A percentile compares a stretch with the other conserved stretches of the same genome.
Conservation (phyloP, 2,888 invertebrate species). For the Apamea sordens region DNA sequence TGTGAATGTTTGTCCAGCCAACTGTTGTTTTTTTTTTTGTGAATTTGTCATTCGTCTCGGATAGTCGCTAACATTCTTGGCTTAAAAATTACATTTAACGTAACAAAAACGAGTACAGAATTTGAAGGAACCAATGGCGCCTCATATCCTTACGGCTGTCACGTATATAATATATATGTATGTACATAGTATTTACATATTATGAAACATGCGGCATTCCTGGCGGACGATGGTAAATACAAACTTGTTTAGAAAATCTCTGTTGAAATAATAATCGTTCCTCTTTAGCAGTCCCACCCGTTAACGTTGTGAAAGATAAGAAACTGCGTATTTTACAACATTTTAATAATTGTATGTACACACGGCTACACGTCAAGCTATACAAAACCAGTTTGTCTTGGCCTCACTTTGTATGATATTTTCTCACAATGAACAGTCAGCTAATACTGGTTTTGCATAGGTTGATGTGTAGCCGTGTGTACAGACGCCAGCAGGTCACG, state of each 20-base stretch:
- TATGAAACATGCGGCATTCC: constrained; percentile 44
- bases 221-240: constrained; percentile 21
- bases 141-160: constrained; percentile 5
- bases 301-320: constrained; percentile 25
- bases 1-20: neutral
- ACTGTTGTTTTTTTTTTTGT: neutral
- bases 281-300: constrained; percentile 17
- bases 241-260: constrained; percentile 57
- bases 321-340: constrained; percentile 11
- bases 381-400: too few relatives aligned
- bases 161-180: neutral
- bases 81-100: neutral
- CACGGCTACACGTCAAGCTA: too few relatives aligned
- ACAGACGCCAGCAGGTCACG: too few relatives aligned
- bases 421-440: too few relatives aligned
- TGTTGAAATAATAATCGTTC: constrained; percentile 37
- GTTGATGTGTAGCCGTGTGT: too few relatives aligned
- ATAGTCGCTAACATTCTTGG: constrained; percentile 14
- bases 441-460: too few relatives aligned
- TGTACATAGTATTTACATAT: constrained; percentile 27
- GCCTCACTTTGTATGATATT: too few relatives aligned
- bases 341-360: neutral
- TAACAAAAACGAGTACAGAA: constrained; percentile 18
- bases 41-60: constrained; percentile 4
- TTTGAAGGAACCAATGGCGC: constrained; percentile 21